These are phyloP conservation scores for Syngnathus floridae DNA, from an alignment of 2,113 vertebrate genomes.

Conservation along the genomic window DNA sequence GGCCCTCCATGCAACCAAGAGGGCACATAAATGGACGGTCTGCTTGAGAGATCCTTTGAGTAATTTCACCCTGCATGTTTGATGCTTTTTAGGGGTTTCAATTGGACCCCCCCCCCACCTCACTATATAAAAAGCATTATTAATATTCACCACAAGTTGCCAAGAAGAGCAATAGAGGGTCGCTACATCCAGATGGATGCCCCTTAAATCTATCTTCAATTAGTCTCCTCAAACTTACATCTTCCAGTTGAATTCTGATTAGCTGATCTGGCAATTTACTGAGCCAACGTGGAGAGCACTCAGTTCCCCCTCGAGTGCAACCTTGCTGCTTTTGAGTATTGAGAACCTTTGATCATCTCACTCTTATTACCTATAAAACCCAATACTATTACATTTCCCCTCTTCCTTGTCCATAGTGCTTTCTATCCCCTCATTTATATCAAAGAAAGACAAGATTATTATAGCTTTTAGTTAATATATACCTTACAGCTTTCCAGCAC, in stretches of 20 bases:
- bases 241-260: conserved; percentile 70
- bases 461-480: conserved; percentile 45
- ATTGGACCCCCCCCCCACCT: conserved; percentile 23
- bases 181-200: conserved; percentile 57
- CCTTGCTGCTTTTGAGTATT: conserved; percentile 58
- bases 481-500: conserved; percentile 32
- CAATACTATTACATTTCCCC: conserved; percentile 49
- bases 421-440: conserved; percentile 33
- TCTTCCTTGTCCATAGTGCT: conserved; percentile 38
- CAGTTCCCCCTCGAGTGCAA: conserved; percentile 58
- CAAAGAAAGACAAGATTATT: conserved; percentile 46
- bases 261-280: conserved; percentile 68
- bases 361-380: conserved; percentile 68
- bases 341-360: conserved; percentile 69
- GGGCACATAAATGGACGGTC: conserved; percentile 40
- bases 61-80: conserved; percentile 44
- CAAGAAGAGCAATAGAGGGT: conserved; percentile 43
- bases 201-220: conserved; percentile 69
- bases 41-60: conserved; percentile 47
- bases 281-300: conserved; percentile 62
- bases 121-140: conserved; percentile 62
- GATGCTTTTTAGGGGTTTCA: conserved; percentile 43
- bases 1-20: conserved; percentile 14
- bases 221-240: conserved; percentile 62
- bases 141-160: conserved; percentile 64